Evolutionary conservation across 2,797 vertebrate genomes (phyloP), one percentile per base, ranked within the genome.

Genomic region (Lagodon rhomboides): DNA sequence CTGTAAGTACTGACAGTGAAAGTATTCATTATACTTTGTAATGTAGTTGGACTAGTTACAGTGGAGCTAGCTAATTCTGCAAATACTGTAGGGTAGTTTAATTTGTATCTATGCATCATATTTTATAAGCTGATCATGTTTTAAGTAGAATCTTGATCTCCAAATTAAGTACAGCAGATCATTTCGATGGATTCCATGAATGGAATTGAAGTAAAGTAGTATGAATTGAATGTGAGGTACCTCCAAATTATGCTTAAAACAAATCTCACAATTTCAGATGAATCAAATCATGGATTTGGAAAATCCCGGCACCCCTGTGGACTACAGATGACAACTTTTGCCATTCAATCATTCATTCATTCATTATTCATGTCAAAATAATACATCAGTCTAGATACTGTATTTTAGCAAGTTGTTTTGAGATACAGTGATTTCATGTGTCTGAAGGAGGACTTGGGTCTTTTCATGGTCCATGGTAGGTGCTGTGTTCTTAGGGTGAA

Each of bases 391-490:
- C 43, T 41, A 18, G 5, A 41, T n/a, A 25, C 46, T 4, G 18
- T 23, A 20, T 20, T 63, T 53, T 15, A 8, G 50, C 13, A 7
- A 63, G 25, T 51, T 64, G 61, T 43, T 73, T 71, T 70, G 64
- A 38, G n/a, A 16, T 17, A 4, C 17, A 3, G 18, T 53, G 30
- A 30, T 38, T 68, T 69, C 58, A 49, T 71, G 68, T 58, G 54
- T 74, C 70, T 63, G 59, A 58, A 73, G 68, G 47, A 51, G 17
- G 77, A 64, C 15, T 54, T 44, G 12, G 38, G 44, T 61, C 55
- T 75, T 79, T 68, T 79, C 18, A 71, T 46, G 18, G 64, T 56
- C 50, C 65, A 53, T 50, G 58, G 58, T 54, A 81, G 50, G 63
- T 49, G 59, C 82, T 67, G 55, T 68, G 46, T 68, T 68, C 55